Conservation (phyloP, 2,888 invertebrate genomes). For the Platynereis dumerilii region DNA sequence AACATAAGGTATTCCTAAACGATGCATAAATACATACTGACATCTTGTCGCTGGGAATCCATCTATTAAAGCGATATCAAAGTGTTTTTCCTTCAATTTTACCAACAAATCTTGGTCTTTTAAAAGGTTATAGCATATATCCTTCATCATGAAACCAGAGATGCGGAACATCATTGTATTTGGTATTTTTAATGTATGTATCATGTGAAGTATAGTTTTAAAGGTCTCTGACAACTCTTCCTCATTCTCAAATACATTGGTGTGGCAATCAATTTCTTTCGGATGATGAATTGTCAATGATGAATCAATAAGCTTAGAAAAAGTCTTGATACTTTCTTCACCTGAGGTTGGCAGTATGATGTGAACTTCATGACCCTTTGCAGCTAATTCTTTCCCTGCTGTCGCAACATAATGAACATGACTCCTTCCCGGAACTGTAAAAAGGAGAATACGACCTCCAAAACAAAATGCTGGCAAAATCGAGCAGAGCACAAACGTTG, state of each 20-base stretch:
- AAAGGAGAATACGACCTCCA: neutral
- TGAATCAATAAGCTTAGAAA: neutral
- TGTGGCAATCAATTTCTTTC: neutral
- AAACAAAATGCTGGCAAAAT: no score
- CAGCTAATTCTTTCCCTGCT: slow-evolving; percentile 12
- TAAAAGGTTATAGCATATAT: neutral
- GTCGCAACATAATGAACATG: no score
- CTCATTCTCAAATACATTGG: neutral
- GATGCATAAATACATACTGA: slow-evolving; percentile 19
- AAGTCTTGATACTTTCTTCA: neutral
- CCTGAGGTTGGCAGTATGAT: no score
- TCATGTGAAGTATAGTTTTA: neutral
- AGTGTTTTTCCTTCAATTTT: slow-evolving; percentile 28
- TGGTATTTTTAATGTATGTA: no score
- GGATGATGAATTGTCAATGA: neutral
- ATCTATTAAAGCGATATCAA: slow-evolving; percentile 25
- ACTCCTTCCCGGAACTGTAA: neutral
- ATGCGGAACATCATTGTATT: neutral
- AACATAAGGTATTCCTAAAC: slow-evolving; percentile 20
- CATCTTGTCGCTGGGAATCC: neutral
- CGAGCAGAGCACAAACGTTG: no score
- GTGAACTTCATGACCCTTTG: slow-evolving; percentile 17
- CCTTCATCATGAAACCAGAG: neutral
- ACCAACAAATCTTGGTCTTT: neutral
- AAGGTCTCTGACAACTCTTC: neutral